Base-by-base conservation (phyloP, 30 jellyfish, hydroid and myxozoan species). In the Aurelia sp. region DNA sequence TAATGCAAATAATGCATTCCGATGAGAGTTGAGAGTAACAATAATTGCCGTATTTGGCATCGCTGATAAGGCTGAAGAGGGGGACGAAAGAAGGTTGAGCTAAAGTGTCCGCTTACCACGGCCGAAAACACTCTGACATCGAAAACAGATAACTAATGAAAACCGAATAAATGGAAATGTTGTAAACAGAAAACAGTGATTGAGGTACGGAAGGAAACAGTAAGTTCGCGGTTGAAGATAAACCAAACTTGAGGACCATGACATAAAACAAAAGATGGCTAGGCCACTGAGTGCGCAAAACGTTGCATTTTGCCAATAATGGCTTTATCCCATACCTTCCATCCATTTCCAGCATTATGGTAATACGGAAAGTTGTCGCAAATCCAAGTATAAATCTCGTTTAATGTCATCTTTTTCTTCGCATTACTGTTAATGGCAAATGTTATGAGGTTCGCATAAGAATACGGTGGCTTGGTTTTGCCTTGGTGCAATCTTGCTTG, bases 391-490 rank as follows among this genome's bases (percentile, higher is more conserved):
- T 93, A 93, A 37, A 93, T 93, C 76, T 93, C 98, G 50, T 94
- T 81, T 44, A 93, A 79, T 31, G 98, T 93, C 97, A 89, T 93
- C 68, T 82, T 83, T 69, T 85, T 84, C 77, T 77, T 88, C 52
- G 79, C 86, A 27, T 92, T 57, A 53, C 97, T 79, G 73, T 93
- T 93, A 21, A 93, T 93, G 30, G 98, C 98, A 70, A 93, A 93
- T 47, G 98, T 89, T 27, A 93, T 93, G 71, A 93, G 76, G 85
- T 93, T 93, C 20, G 98, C 98, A 86, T 93, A 93, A 20, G 97
- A 89, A 71, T 93, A 93, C 40, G 98, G 98, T 50, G 98, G 98
- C 66, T 93, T 93, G 74, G 97, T 75, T 85, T 87, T 93, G 19
- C 98, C 97, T 67, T 89, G 97, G 66, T 89, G 97, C 66, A 80